Evolutionary conservation across 2,797 vertebrate genomes (phyloP), one percentile per base, ranked within the genome.

Genomic region (Propithecus deckenii): DNA sequence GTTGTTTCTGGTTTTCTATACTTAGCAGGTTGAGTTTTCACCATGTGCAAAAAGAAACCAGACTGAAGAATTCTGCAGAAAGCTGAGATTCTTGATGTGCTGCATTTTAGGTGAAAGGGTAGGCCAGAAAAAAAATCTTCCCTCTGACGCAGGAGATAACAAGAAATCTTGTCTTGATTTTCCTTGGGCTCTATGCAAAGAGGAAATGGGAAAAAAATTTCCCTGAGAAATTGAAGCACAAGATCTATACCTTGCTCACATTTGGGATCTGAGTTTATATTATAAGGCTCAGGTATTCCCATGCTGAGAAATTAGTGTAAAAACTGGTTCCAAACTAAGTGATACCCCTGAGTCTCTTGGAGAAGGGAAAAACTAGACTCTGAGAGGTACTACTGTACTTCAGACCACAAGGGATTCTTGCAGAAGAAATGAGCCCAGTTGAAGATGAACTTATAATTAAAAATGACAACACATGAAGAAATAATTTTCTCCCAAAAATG

Each of bases 1-100:
- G 35, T 91, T 92, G 92, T 91, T 90, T 92, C 90, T 94, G n/a
- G 35, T 94, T 91, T 96, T 89, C 83, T 93, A 2, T 89, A 84
- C 43, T 72, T 86, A 63, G 63, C 32, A 48, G 35, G 57, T 46
- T 95, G 75, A 74, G 17, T 91, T 93, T 84, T 93, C 94, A 95
- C 69, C 25, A 22, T 55, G 15, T 61, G 25, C 28, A 69, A 85
- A 75, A 95, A 84, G 72, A 72, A 96, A 63, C 67, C 78, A 89
- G 61, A 83, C 90, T 46, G n/a, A 96, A 86, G 81, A 91, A 35
- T 88, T 79, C 3, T 91, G 25, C 41, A 63, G 65, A 78, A 94
- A 76, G 14, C 59, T 50, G 78, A 20, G 23, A n/a, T 91, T 71
- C n/a, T 93, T 88, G 57, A 89, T 80, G 35, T 48, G 41, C 35